phyloP scores from a whole-genome alignment of 2,797 vertebrate genomes.

The Phataginus tetradactyla region DNA sequence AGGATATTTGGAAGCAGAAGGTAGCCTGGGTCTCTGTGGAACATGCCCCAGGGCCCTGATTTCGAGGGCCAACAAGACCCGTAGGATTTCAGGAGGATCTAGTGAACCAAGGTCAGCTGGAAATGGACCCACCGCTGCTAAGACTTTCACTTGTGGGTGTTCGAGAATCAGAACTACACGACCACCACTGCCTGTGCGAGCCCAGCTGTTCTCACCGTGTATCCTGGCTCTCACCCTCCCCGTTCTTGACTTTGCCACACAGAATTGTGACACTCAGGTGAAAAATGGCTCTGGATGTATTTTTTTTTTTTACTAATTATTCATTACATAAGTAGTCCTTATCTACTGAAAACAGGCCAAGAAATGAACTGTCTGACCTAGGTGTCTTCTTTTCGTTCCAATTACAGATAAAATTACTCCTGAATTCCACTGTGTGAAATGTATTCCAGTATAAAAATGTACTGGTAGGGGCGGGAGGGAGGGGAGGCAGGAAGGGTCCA shows the following conservation, averaged over 20 bases:
- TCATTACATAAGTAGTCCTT: neutral
- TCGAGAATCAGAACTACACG: neutral
- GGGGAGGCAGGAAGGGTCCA: no score
- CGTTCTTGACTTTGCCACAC: neutral
- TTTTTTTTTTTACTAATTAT: neutral
- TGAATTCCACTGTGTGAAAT: neutral
- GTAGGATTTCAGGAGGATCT: neutral
- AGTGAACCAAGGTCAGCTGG: neutral
- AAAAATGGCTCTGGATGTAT: neutral
- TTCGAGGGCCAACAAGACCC: neutral
- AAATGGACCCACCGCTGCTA: neutral
- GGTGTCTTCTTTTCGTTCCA: neutral
- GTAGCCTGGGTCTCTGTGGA: neutral
- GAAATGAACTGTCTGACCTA: neutral
- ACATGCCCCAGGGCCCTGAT: neutral
- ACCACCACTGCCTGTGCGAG: fast-evolving
- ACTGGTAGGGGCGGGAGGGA: neutral
- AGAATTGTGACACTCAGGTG: neutral
- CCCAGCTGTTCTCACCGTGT: neutral
- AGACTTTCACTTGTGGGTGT: neutral
- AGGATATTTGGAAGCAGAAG: neutral
- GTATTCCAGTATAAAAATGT: neutral
- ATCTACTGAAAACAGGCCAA: neutral
- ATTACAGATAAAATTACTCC: neutral
- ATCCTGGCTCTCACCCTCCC: fast-evolving